Base-by-base conservation (phyloP, 2,797 vertebrate genomes). In the Champsocephalus gunnari region DNA sequence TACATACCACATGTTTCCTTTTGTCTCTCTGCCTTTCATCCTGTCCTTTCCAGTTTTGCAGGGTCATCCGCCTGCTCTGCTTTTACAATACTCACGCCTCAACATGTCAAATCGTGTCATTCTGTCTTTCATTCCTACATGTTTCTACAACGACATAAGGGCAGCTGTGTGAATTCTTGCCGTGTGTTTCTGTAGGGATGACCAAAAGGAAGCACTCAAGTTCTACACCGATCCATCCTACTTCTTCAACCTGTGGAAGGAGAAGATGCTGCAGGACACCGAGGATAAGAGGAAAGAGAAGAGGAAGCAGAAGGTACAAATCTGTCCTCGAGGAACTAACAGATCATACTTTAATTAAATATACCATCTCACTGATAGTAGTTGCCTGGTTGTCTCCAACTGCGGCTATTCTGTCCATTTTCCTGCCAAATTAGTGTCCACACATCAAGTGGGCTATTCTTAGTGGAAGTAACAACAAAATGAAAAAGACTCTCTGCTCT, bases 221-320 rank as follows among this genome's bases (percentile, higher is more conserved):
- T 98, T 99, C 88, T 99, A 99, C 91, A 99, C 98, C 0, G 98
- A 99, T 89, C 98, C 98, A 38, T 99, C 98, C 24, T 99, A 99
- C 92, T 99, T 99, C 93, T 99, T 99, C 83, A 95, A 99, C 88
- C 94, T 99, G 79, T 99, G 98, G 98, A 99, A 98, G 92, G 97
- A 99, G 88, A 99, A 97, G 92, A 99, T 99, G 98, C 91, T 99
- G 43, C 98, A 99, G 92, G 98, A 99, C 93, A 99, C 97, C 0
- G 98, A 99, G 92, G 98, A 99, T 90, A 99, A 99, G 88, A 96
- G 98, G 78, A 99, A 99, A 93, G 98, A 99, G 90, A 99, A 98
- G 85, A 96, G 97, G 65, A 96, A 97, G 79, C 98, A 99, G 86
- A 99, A 99, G 97, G 98, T 99, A 93, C 16, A 19, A 3, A 6